These are phyloP conservation scores for Chalcosyrphus nemorum DNA, from an alignment of 2,888 invertebrate genomes.

Conservation along the genomic window DNA sequence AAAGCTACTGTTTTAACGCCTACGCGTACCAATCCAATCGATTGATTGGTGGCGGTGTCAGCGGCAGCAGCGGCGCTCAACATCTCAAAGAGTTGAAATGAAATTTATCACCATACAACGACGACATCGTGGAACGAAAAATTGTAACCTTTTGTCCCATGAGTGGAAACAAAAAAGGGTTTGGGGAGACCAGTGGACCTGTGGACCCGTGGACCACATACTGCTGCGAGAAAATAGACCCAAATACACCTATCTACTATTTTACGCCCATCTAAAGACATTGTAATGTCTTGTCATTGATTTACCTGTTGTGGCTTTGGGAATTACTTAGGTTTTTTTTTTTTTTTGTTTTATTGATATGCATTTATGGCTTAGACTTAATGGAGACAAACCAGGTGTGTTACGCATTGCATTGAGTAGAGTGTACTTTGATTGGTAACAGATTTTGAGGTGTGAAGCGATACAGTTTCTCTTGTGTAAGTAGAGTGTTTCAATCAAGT, in stretches of 20 bases:
- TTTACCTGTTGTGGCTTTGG: slow-evolving; percentile 48
- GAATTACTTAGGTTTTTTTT: slow-evolving; percentile 42
- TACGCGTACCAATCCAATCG: too few relatives aligned
- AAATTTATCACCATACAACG: slow-evolving; percentile 59
- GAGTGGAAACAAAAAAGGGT: slow-evolving; percentile 4
- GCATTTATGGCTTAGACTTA: slow-evolving; percentile 54
- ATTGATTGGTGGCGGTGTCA: not conserved
- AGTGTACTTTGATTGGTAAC: slow-evolving; percentile 19
- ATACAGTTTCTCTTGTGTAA: not conserved
- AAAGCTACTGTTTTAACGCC: slow-evolving; percentile 69
- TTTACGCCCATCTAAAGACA: slow-evolving; percentile 55
- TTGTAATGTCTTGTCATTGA: slow-evolving; percentile 63
- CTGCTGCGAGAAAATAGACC: not conserved
- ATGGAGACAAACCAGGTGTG: slow-evolving; percentile 66
- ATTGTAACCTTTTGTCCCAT: slow-evolving; percentile 20
- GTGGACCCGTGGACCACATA: too few relatives aligned
- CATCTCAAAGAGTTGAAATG: slow-evolving; percentile 48
- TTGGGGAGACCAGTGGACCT: too few relatives aligned
- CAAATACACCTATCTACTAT: slow-evolving; percentile 1
- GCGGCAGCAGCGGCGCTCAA: slow-evolving; percentile 33
- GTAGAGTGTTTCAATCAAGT: slow-evolving; percentile 5
- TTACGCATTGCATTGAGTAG: slow-evolving; percentile 25
- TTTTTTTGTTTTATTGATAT: slow-evolving; percentile 57
- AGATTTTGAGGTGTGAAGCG: slow-evolving; percentile 55
- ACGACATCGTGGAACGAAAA: slow-evolving; percentile 34